Conservation (phyloP, 2,888 invertebrate species). For the Caenorhabditis zanzibari region DNA sequence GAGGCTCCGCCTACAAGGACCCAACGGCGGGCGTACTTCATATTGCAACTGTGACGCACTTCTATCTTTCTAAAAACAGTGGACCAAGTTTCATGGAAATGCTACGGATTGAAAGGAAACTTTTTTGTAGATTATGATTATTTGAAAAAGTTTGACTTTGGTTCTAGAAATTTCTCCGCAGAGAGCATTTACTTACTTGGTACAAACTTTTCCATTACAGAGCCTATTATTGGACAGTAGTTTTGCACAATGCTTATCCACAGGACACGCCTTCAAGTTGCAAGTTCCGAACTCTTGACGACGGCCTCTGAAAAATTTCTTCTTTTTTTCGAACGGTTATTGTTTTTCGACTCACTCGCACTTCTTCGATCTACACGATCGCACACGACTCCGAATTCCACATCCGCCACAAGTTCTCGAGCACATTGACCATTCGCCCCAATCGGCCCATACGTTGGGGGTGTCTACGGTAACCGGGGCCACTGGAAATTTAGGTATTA, state of each 20-base stretch:
- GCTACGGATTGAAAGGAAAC: too few species aligned
- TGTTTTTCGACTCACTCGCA: slow-evolving; percentile 76
- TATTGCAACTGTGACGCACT: too few species aligned
- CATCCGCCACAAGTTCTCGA: slow-evolving; percentile 81
- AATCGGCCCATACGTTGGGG: slow-evolving; percentile 77
- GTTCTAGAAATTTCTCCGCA: too few species aligned
- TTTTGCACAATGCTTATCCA: slow-evolving; percentile 76
- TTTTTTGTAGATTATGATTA: too few species aligned
- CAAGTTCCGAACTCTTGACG: slow-evolving; percentile 81
- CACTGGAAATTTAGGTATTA: slow-evolving; percentile 49
- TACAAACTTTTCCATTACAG: slow-evolving; percentile 76
- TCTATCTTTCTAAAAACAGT: too few species aligned
- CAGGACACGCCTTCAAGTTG: slow-evolving; percentile 80
- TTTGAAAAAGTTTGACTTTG: too few species aligned
- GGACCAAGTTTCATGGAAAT: too few species aligned
- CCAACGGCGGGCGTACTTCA: too few species aligned
- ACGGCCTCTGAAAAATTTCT: slow-evolving; percentile 74
- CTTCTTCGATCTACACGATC: slow-evolving; percentile 75
- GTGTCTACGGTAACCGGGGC: slow-evolving; percentile 71
- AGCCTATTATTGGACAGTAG: slow-evolving; percentile 74
- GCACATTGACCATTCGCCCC: slow-evolving; percentile 82
- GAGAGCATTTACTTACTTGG: slow-evolving; percentile 61
- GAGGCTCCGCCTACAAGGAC: too few species aligned
- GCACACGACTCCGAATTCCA: slow-evolving; percentile 76
- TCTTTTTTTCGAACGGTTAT: not conserved